These are phyloP conservation scores for Orcinus orca DNA, from an alignment of 2,113 vertebrate species.

Conservation along the genomic window DNA sequence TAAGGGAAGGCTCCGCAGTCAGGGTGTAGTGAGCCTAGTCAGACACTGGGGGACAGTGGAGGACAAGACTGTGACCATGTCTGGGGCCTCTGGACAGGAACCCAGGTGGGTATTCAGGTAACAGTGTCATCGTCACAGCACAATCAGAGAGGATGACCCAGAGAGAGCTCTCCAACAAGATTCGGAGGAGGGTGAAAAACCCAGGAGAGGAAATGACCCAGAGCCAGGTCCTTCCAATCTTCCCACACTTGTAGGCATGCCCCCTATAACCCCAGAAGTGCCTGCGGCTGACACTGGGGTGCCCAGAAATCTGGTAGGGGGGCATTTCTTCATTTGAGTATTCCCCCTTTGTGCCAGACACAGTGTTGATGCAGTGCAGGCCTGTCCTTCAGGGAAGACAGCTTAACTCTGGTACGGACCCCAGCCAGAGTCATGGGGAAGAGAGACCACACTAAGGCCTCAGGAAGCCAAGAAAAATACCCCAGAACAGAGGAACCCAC, in stretches of 20 bases:
- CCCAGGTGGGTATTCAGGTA: not conserved
- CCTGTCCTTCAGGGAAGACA: not conserved
- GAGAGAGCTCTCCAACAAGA: not conserved
- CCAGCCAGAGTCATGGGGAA: not conserved
- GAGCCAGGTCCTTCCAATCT: not conserved
- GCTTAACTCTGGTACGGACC: not conserved
- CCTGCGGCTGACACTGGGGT: not conserved
- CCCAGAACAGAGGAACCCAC: not conserved
- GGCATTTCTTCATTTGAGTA: not conserved
- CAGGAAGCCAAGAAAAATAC: not conserved
- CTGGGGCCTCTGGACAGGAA: not conserved
- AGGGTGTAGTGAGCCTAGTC: not conserved
- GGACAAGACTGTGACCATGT: not conserved
- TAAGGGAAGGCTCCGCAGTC: not conserved
- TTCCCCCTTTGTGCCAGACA: not conserved
- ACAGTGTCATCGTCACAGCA: not conserved
- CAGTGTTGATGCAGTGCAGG: not conserved
- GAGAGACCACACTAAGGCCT: not conserved
- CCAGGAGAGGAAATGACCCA: not conserved
- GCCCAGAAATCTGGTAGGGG: not conserved
- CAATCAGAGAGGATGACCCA: not conserved
- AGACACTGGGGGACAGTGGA: constrained; percentile 5
- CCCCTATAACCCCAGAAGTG: not conserved
- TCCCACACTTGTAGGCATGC: not conserved
- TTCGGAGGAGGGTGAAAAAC: not conserved